A percentile compares a stretch with the other conserved stretches of the same genome.
Conservation (phyloP, 2,797 vertebrate genomes). For the Carcharodon carcharias region DNA sequence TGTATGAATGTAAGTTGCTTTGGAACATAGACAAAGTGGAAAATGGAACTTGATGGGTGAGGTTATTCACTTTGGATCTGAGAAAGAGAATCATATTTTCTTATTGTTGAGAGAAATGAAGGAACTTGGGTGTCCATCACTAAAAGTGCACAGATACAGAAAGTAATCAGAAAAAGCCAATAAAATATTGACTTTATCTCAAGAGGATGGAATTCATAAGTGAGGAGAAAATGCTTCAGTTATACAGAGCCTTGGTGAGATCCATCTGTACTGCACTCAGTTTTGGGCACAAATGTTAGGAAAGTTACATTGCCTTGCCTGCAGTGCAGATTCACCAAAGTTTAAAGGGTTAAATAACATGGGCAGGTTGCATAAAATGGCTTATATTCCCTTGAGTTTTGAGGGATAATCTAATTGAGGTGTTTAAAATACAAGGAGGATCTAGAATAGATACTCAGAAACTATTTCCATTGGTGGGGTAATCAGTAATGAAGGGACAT, state of each 20-base stretch:
- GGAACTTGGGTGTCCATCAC: neutral
- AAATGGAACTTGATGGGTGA: neutral
- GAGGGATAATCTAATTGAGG: neutral
- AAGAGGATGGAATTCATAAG: neutral
- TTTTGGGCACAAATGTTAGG: neutral
- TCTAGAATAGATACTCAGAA: neutral
- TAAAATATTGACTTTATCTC: neutral
- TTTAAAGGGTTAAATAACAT: neutral
- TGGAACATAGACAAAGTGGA: neutral
- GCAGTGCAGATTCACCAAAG: neutral
- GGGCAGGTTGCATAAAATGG: neutral
- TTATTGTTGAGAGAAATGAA: neutral
- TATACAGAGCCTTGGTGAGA: neutral
- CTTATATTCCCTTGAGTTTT: neutral
- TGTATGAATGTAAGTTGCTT: neutral
- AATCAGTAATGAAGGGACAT: neutral
- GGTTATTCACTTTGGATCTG: neutral
- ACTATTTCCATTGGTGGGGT: neutral
- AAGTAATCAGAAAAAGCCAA: neutral
- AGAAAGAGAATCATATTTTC: neutral
- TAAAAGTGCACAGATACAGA: too few relatives aligned
- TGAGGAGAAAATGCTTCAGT: neutral
- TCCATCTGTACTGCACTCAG: neutral
- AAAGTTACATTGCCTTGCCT: neutral
- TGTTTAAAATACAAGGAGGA: neutral